These are phyloP conservation scores for Apus apus DNA, from an alignment of 2,113 vertebrate species.

Conservation along the genomic window DNA sequence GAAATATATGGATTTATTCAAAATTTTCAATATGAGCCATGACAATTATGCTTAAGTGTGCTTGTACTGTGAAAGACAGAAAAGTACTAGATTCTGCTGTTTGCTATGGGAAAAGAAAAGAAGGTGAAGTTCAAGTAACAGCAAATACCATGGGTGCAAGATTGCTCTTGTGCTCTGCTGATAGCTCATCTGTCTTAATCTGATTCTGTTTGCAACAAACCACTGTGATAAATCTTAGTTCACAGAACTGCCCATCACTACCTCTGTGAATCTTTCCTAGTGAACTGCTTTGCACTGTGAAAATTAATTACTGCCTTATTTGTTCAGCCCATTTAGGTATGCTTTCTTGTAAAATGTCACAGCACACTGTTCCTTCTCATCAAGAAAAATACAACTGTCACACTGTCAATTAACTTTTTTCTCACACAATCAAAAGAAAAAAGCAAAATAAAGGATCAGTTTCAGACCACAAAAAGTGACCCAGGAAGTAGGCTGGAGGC, in stretches of 20 bases:
- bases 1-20: not conserved
- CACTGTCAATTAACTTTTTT: slow-evolving; percentile 15
- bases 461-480: slow-evolving; percentile 37
- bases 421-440: not conserved
- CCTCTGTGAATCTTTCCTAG: not conserved
- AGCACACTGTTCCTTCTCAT: slow-evolving; percentile 32
- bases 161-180: not conserved
- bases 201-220: not conserved
- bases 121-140: not conserved
- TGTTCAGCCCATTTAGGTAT: not conserved
- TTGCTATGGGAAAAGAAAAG: not conserved
- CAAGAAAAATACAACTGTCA: slow-evolving; percentile 19
- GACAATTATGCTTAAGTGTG: not conserved
- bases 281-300: not conserved
- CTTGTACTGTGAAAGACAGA: not conserved
- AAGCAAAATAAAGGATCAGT: slow-evolving; percentile 38
- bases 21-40: not conserved
- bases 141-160: not conserved
- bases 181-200: slow-evolving; percentile 26
- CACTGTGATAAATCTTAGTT: not conserved
- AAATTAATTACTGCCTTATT: slow-evolving; percentile 51
- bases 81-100: not conserved
- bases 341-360: slow-evolving; percentile 40
- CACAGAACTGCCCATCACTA: not conserved
- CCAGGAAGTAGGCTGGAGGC: slow-evolving; percentile 6